Evolutionary conservation across 1,140 invertebrate genomes (phyloP).

Genomic region (Ctenoplectra terminalis): DNA sequence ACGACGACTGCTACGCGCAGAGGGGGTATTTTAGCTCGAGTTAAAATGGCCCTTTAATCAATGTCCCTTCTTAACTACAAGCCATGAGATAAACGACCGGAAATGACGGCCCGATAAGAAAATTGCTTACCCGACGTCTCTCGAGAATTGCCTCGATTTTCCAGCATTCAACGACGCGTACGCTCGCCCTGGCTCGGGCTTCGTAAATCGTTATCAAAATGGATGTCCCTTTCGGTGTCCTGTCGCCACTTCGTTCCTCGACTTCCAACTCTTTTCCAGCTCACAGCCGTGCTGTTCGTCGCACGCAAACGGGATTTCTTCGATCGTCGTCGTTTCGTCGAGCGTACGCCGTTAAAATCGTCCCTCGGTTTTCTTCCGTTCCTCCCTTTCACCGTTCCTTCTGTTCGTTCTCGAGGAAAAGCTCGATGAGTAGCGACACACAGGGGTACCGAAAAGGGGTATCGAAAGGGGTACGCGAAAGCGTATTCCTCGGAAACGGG

Average conservation of each 20-base stretch:
- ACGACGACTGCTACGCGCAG: conserved; percentile 25
- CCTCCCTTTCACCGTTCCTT: background rate
- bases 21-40: conserved; percentile 71
- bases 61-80: conserved; percentile 78
- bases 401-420: background rate
- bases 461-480: conserved; percentile 13
- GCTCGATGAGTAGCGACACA: background rate
- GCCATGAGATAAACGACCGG: conserved; percentile 81
- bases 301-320: conserved; percentile 36
- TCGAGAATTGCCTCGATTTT: conserved; percentile 69
- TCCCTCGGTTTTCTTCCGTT: background rate
- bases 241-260: conserved; percentile 35
- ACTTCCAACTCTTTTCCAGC: background rate
- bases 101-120: conserved; percentile 82
- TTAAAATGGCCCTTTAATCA: conserved; percentile 81
- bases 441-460: background rate
- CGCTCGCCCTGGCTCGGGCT: conserved; percentile 25
- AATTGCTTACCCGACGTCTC: conserved; percentile 76
- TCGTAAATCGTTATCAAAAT: conserved; percentile 68
- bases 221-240: conserved; percentile 49
- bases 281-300: background rate
- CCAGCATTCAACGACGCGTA: conserved; percentile 61
- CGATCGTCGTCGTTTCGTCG: background rate
- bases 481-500: conserved; percentile 3
- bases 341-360: background rate